Conservation (phyloP, 2,888 invertebrate species). For the Poecilus cupreus region DNA sequence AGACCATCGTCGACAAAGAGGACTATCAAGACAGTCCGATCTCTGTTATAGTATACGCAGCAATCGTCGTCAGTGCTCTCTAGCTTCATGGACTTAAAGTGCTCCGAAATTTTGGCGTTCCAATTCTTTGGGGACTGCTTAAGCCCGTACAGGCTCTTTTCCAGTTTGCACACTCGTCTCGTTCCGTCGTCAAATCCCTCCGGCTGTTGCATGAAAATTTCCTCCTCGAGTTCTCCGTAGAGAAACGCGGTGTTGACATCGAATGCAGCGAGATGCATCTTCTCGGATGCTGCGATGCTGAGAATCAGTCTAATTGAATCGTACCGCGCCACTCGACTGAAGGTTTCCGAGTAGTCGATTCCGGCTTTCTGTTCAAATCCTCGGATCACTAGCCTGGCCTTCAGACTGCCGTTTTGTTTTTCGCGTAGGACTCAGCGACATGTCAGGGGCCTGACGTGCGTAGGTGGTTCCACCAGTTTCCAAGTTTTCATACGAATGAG, state of each 20-base stretch:
- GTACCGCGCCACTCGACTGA: neutral
- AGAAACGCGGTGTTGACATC: slow-evolving; percentile 59
- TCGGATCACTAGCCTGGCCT: neutral
- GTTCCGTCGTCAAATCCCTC: slow-evolving; percentile 61
- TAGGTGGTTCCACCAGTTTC: neutral
- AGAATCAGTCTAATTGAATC: too few species aligned
- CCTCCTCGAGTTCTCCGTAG: slow-evolving; percentile 57
- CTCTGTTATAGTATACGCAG: slow-evolving; percentile 62
- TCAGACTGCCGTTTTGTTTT: neutral
- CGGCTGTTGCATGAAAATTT: slow-evolving; percentile 64
- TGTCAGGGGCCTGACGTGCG: neutral
- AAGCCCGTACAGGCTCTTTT: slow-evolving; percentile 64
- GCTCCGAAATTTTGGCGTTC: slow-evolving; percentile 62
- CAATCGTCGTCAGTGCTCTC: slow-evolving; percentile 63
- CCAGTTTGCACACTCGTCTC: slow-evolving; percentile 61
- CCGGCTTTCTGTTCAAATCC: neutral
- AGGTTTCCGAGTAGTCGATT: slow-evolving; percentile 62
- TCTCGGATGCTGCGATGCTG: neutral
- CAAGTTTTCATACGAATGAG: neutral
- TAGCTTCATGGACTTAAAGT: slow-evolving; percentile 58
- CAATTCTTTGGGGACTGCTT: slow-evolving; percentile 65
- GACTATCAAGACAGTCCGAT: slow-evolving; percentile 59
- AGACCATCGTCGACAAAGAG: slow-evolving; percentile 64
- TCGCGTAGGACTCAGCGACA: neutral
- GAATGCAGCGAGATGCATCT: too few species aligned